A percentile compares a stretch with the other conserved stretches of the same genome.
These are phyloP conservation scores for Pollenia labialis DNA, from an alignment of 2,888 invertebrate species.

Conservation along the genomic window DNA sequence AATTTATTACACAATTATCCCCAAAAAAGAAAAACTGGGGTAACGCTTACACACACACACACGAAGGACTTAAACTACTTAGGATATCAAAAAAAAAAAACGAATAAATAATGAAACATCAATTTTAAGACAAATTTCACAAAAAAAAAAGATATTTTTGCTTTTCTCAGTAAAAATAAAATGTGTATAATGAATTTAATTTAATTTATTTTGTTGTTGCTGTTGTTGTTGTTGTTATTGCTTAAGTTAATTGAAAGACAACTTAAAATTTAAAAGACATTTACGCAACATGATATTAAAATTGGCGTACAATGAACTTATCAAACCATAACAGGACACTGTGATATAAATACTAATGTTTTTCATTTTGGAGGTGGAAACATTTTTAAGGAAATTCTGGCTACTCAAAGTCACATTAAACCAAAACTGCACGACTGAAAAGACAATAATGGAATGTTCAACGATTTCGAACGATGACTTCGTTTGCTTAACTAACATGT, in stretches of 20 bases:
- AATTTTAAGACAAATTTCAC: conserved; percentile 11
- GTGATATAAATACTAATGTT: no score
- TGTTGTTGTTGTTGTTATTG: not conserved
- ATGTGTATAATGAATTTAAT: not conserved
- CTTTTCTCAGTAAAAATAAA: conserved; percentile 1
- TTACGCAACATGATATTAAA: not conserved
- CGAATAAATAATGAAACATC: conserved; percentile 37
- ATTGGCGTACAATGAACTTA: not conserved
- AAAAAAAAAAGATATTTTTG: conserved; percentile 35
- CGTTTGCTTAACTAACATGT: no score
- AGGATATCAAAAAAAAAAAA: not conserved
- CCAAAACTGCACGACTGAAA: no score
- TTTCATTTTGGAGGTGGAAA: no score
- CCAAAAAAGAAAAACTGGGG: conserved; percentile 10
- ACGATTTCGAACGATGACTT: no score
- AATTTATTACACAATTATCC: conserved; percentile 63
- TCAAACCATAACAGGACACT: not conserved
- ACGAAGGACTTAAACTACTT: conserved; percentile 2
- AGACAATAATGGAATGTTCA: no score
- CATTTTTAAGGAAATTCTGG: no score
- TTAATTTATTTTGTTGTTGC: not conserved
- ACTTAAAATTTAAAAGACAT: conserved; percentile 1
- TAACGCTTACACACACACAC: not conserved
- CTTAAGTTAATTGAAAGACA: conserved; percentile 16
- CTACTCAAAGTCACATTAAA: no score